Conservation (phyloP, 2,113 vertebrate genomes). For the Nesogale talazaci region DNA sequence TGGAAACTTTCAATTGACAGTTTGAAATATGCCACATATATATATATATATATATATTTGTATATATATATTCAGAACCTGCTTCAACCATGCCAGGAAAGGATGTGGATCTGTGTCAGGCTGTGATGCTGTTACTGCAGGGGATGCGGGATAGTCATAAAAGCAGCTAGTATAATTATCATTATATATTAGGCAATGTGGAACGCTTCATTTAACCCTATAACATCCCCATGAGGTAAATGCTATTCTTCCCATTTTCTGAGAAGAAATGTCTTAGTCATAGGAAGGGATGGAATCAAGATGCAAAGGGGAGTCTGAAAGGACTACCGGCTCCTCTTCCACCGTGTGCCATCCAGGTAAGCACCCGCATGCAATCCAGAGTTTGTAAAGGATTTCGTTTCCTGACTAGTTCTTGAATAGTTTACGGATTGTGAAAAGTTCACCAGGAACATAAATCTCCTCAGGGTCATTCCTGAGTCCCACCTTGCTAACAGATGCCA, state of each 20-base stretch:
- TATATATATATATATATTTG: too few species aligned
- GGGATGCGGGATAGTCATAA: neutral
- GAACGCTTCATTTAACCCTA: neutral
- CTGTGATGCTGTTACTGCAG: neutral
- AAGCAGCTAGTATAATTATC: neutral
- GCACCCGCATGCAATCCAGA: neutral
- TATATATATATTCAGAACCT: neutral
- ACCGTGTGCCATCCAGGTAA: rapidly evolving
- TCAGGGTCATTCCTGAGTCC: neutral
- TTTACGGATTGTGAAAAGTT: neutral
- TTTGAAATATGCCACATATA: too few species aligned
- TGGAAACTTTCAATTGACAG: too few species aligned
- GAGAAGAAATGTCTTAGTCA: neutral
- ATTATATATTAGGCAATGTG: neutral
- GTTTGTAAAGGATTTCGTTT: neutral
- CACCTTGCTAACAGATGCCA: neutral
- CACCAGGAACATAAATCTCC: neutral
- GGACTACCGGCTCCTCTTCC: too few species aligned
- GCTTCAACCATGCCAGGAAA: neutral
- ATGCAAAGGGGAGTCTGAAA: neutral
- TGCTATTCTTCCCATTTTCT: neutral
- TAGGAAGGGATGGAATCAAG: neutral
- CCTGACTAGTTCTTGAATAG: neutral
- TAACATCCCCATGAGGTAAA: neutral
- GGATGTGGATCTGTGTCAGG: neutral